Conservation (phyloP, 1,140 invertebrate species). For the Ectropis grisescens region DNA sequence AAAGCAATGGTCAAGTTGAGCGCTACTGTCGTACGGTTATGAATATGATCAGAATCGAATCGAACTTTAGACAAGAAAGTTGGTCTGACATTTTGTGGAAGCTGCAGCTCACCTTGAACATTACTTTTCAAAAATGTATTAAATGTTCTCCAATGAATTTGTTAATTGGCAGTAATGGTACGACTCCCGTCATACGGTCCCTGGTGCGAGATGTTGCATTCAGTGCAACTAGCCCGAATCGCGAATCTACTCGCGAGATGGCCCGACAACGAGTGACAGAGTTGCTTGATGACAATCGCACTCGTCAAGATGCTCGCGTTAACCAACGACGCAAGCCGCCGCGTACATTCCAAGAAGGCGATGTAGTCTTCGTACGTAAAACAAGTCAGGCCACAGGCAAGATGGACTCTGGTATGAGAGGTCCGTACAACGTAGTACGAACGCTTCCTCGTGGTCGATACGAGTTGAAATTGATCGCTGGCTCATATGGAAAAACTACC, state of each 20-base stretch:
- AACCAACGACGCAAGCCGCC: not conserved
- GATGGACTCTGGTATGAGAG: not conserved
- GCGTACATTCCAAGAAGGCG: not conserved
- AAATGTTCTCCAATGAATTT: not conserved
- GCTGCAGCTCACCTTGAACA: not conserved
- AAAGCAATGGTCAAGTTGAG: conserved; percentile 3
- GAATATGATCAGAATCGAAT: conserved; percentile 2
- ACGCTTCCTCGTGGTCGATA: not conserved
- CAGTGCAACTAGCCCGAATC: not conserved
- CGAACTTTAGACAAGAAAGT: not conserved
- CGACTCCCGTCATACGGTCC: not conserved
- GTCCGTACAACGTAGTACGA: not conserved
- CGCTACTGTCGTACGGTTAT: conserved; percentile 4
- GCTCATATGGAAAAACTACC: not conserved
- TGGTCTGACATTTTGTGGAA: not conserved
- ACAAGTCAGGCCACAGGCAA: not conserved
- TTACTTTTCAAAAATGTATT: not conserved
- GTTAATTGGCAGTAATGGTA: not conserved
- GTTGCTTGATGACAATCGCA: not conserved
- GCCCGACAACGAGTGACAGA: not conserved
- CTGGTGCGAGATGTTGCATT: not conserved
- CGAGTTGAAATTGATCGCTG: not conserved
- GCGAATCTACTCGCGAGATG: not conserved
- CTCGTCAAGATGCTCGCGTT: not conserved
- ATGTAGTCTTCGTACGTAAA: not conserved